phyloP scores from a whole-genome alignment of 1,140 invertebrate genomes.

The Phymorhynchus buccinoides region DNA sequence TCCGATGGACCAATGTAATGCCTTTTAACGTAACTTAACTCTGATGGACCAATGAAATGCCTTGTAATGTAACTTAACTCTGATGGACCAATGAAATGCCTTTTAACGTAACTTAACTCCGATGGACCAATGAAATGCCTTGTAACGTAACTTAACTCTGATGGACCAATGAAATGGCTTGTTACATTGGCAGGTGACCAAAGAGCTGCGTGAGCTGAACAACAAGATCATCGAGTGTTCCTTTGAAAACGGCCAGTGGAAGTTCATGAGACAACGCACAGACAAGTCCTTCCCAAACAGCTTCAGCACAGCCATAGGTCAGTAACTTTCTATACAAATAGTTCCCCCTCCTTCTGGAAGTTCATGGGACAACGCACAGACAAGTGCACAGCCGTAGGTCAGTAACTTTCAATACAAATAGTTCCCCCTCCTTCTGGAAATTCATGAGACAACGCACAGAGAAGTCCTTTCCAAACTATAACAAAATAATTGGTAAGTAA shows the following conservation, averaged over 20 bases:
- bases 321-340: conserved; percentile 39
- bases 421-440: too few species aligned
- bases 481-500: conserved; percentile 83
- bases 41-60: too few species aligned
- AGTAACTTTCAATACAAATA: too few species aligned
- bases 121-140: too few species aligned
- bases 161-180: too few species aligned
- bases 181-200: conserved; percentile 73
- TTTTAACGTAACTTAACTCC: too few species aligned
- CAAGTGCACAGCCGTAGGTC: conserved; percentile 78
- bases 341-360: too few species aligned
- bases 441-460: conserved; percentile 97
- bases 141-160: too few species aligned
- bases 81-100: too few species aligned
- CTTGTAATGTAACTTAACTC: too few species aligned
- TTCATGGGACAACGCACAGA: conserved; percentile 97
- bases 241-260: conserved; percentile 82
- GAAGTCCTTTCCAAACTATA: conserved; percentile 95
- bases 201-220: conserved; percentile 85
- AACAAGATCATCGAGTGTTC: conserved; percentile 98
- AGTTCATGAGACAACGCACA: conserved; percentile 95
- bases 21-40: too few species aligned
- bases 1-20: too few species aligned
- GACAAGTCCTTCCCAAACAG: conserved; percentile 98
- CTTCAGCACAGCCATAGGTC: conserved; percentile 85